Percentiles rank a stretch among this genome's conserved stretches.
Conservation (phyloP, 2,113 vertebrate species). For the Ramphastos sulfuratus region DNA sequence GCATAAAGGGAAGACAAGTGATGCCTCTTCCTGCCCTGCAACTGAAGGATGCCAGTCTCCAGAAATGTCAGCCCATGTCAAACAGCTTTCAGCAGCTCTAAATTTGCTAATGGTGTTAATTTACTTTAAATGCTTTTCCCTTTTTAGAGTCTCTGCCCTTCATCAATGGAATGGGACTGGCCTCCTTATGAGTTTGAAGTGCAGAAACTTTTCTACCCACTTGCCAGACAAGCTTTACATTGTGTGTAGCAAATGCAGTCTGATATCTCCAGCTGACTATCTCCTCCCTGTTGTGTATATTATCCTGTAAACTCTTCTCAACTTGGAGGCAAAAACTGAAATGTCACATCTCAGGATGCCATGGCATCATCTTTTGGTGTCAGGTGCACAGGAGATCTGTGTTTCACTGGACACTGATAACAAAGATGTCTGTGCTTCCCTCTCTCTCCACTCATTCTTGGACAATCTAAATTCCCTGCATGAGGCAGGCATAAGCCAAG, state of each 20-base stretch:
- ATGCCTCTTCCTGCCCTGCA: not conserved
- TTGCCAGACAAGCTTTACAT: not conserved
- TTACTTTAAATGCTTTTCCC: constrained; percentile 11
- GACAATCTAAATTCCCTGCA: no score
- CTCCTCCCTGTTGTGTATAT: constrained; percentile 32
- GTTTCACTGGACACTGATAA: no score
- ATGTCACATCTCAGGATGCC: not conserved
- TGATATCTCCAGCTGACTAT: constrained; percentile 54
- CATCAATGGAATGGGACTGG: not conserved
- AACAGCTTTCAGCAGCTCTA: constrained; percentile 27
- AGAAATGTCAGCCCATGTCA: not conserved
- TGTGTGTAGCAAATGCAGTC: constrained; percentile 16
- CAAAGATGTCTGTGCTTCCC: no score
- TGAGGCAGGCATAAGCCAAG: no score
- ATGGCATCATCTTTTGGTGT: no score
- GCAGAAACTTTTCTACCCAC: not conserved
- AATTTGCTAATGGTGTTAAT: not conserved
- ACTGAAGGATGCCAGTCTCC: not conserved
- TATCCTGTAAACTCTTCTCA: constrained; percentile 4
- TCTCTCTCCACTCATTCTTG: no score
- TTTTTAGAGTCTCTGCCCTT: not conserved
- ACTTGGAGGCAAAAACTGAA: constrained; percentile 61
- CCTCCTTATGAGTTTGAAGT: not conserved
- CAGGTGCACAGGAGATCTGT: no score
- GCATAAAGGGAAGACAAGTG: accelerated